Conservation (phyloP, 2,113 vertebrate genomes). For the Nannospalax galili region DNA sequence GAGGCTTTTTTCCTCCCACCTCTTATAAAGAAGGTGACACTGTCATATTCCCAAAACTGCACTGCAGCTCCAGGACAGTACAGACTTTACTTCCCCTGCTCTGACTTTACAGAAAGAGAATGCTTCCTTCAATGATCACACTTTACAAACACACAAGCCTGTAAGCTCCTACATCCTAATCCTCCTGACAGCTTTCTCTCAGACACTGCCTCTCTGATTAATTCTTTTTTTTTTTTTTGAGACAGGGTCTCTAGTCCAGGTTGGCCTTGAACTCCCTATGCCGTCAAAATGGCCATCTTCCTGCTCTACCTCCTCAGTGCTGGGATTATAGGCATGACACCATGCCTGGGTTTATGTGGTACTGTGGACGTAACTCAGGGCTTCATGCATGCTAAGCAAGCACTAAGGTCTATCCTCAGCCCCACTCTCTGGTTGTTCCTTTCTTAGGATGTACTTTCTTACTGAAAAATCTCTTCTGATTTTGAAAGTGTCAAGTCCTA, state of each 20-base stretch:
- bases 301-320: background rate
- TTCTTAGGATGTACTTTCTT: too few species aligned
- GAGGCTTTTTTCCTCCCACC: too few species aligned
- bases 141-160: background rate
- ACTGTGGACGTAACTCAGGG: too few species aligned
- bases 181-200: background rate
- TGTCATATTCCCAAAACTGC: too few species aligned
- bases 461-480: too few species aligned
- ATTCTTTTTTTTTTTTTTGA: background rate
- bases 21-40: too few species aligned
- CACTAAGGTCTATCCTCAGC: too few species aligned
- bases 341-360: background rate
- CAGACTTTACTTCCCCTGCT: background rate
- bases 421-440: too few species aligned
- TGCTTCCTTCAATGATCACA: background rate
- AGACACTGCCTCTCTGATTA: background rate
- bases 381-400: too few species aligned
- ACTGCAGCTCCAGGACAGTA: too few species aligned
- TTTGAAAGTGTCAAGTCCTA: background rate
- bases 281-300: background rate
- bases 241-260: background rate
- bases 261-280: background rate
- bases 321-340: background rate
- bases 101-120: background rate
- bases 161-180: background rate